These are phyloP conservation scores for Taenioides sp. DNA, from an alignment of 2,797 vertebrate species.

Conservation along the genomic window DNA sequence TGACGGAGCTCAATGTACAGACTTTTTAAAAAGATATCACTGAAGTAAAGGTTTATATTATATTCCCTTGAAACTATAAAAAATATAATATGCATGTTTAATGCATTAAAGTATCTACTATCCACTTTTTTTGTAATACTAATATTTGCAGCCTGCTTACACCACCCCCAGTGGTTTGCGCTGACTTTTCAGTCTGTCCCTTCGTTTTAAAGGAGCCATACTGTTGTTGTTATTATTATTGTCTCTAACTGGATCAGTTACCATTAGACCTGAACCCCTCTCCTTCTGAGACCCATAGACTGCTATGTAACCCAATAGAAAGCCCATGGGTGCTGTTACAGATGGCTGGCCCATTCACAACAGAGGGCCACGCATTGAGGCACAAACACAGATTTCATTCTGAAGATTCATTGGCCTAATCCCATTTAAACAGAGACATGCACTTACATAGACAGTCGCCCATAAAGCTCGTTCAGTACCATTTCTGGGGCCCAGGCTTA, in stretches of 20 bases:
- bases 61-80: neutral
- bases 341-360: constrained; percentile 62
- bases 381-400: constrained; percentile 68
- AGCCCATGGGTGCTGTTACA: constrained; percentile 70
- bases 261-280: constrained; percentile 75
- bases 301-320: constrained; percentile 74
- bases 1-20: too few species aligned
- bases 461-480: constrained; percentile 36
- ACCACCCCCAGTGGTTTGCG: neutral
- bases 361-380: constrained; percentile 13
- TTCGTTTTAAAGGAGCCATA: constrained; percentile 69
- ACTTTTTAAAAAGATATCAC: too few species aligned
- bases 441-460: constrained; percentile 49
- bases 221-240: constrained; percentile 73
- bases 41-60: too few species aligned
- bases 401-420: constrained; percentile 74
- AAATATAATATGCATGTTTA: neutral
- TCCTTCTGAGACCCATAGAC: constrained; percentile 71
- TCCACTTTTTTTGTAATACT: neutral
- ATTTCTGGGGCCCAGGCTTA: constrained; percentile 27
- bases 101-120: neutral
- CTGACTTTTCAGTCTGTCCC: constrained; percentile 44
- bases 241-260: constrained; percentile 74
- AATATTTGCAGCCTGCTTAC: constrained; percentile 7
- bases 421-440: constrained; percentile 60